Evolutionary conservation across 92 coral and sea anemone species (phyloP).

Genomic region (Phymanthus crucifer): DNA sequence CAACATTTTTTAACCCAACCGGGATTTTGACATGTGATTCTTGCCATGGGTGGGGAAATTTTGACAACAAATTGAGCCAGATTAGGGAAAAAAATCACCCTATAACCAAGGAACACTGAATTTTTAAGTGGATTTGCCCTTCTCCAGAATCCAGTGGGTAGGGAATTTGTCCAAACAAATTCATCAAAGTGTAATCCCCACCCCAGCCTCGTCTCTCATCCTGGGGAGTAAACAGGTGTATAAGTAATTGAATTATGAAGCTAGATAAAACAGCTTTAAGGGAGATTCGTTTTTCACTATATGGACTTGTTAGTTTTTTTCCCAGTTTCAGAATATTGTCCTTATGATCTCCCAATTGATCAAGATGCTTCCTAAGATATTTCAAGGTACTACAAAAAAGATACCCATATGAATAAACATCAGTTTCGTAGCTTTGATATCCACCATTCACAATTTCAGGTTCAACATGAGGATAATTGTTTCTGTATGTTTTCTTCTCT

Average conservation of each 20-base stretch:
- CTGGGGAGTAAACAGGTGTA: not conserved
- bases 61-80: not conserved
- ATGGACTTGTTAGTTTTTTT: constrained; percentile 2
- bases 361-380: constrained; percentile 13
- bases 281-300: not conserved
- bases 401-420: constrained; percentile 44
- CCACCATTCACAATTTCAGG: constrained; percentile 33
- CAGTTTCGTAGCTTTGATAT: constrained; percentile 21
- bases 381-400: constrained; percentile 37
- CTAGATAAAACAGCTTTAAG: constrained; percentile 2
- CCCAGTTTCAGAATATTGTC: not conserved
- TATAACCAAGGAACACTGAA: not conserved
- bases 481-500: constrained; percentile 33
- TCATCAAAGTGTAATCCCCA: not conserved
- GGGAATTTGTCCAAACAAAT: not conserved
- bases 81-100: not conserved
- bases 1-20: not conserved
- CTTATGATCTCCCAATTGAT: constrained; percentile 1
- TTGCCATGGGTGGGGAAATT: not conserved
- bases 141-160: not conserved
- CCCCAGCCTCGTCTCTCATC: not conserved
- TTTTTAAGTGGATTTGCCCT: not conserved
- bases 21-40: not conserved
- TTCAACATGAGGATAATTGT: constrained; percentile 35
- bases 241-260: not conserved